phyloP scores from a whole-genome alignment of 2,113 vertebrate genomes.

The Rynchops niger region DNA sequence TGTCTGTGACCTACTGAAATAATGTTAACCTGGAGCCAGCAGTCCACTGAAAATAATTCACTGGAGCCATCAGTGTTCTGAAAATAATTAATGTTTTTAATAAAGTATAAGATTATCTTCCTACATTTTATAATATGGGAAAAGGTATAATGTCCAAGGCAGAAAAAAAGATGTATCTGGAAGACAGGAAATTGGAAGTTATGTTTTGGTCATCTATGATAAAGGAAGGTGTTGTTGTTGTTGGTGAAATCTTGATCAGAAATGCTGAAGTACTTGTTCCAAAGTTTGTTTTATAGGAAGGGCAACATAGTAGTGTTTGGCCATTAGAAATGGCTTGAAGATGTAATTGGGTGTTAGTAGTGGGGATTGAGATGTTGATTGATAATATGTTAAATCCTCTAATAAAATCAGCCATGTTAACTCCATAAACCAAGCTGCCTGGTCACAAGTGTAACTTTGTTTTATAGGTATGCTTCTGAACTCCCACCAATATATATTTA shows the following conservation, averaged over 20 bases:
- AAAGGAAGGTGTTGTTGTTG: background rate
- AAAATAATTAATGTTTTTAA: background rate
- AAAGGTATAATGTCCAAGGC: background rate
- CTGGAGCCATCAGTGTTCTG: background rate
- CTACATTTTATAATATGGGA: background rate
- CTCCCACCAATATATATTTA: background rate
- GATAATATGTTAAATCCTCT: background rate
- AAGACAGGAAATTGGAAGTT: background rate
- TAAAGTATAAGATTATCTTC: background rate
- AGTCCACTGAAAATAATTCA: background rate
- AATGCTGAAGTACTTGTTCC: background rate
- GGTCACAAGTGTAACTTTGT: background rate
- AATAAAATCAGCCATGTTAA: background rate
- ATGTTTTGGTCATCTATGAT: background rate
- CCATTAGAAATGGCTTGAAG: background rate
- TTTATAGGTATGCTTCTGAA: background rate
- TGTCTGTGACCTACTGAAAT: background rate
- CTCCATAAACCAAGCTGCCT: background rate
- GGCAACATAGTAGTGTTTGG: background rate
- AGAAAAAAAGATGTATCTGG: background rate
- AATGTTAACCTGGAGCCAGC: background rate
- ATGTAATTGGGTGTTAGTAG: background rate
- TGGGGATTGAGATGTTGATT: background rate
- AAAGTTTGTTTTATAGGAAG: background rate
- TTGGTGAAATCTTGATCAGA: background rate